A percentile compares a stretch with the other conserved stretches of the same genome.
Conservation (phyloP, 2,888 invertebrate species). For the Apoda limacodes region DNA sequence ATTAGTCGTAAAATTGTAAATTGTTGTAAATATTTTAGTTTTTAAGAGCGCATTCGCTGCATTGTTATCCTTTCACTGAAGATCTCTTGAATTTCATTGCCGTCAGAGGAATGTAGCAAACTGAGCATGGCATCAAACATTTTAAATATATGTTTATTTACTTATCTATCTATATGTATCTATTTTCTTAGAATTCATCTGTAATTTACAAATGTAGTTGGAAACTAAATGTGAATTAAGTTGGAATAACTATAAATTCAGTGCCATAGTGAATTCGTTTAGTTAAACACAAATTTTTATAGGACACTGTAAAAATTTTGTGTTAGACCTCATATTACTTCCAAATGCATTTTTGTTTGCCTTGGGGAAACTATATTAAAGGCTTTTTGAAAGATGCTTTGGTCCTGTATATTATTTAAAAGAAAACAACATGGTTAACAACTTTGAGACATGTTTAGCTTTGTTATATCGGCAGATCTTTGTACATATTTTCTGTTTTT, state of each 20-base stretch:
- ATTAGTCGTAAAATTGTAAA: neutral
- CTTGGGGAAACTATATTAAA: slow-evolving; percentile 37
- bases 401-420: slow-evolving; percentile 23
- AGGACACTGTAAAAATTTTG: slow-evolving; percentile 61
- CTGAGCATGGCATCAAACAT: slow-evolving; percentile 40
- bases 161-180: too few species aligned
- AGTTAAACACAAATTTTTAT: slow-evolving; percentile 59
- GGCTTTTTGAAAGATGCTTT: slow-evolving; percentile 58
- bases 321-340: slow-evolving; percentile 34
- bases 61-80: slow-evolving; percentile 69
- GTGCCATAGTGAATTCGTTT: slow-evolving; percentile 38
- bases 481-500: slow-evolving; percentile 56
- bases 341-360: slow-evolving; percentile 55
- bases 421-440: slow-evolving; percentile 10
- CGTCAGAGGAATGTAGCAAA: slow-evolving; percentile 48
- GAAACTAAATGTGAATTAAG: neutral
- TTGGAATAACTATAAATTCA: slow-evolving; percentile 1
- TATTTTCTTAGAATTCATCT: too few species aligned
- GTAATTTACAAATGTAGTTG: neutral
- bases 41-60: slow-evolving; percentile 45
- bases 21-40: slow-evolving; percentile 36
- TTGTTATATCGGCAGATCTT: slow-evolving; percentile 62
- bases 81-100: slow-evolving; percentile 68
- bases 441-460: slow-evolving; percentile 42
- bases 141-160: too few species aligned